Evolutionary conservation across 2,888 invertebrate genomes (phyloP).

Genomic region (Matsumyia berberina): DNA sequence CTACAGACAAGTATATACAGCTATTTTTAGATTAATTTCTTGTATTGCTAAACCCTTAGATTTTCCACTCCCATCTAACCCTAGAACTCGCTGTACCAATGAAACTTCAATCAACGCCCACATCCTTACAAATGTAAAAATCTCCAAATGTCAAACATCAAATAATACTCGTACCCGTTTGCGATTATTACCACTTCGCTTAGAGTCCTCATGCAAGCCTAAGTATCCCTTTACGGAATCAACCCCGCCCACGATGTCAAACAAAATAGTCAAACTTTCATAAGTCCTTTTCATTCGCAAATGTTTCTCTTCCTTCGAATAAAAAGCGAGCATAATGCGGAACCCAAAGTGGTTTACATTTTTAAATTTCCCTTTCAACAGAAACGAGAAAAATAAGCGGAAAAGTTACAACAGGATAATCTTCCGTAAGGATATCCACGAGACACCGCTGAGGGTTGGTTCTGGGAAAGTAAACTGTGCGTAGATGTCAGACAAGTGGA

Average conservation of each 20-base stretch:
- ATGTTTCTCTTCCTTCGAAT: conserved; percentile 27
- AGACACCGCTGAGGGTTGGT: conserved; percentile 35
- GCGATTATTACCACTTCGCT: conserved; percentile 14
- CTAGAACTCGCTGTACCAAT: no score
- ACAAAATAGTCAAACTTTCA: conserved; percentile 56
- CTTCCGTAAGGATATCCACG: conserved; percentile 63
- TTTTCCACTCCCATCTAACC: no score
- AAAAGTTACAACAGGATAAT: conserved; percentile 74
- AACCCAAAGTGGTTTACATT: conserved; percentile 74
- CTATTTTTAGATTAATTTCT: no score
- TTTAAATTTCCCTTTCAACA: conserved; percentile 74
- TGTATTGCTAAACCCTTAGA: no score
- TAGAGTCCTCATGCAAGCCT: conserved; percentile 6
- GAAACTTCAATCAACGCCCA: no score
- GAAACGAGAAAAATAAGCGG: conserved; percentile 56
- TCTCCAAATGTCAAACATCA: neutral
- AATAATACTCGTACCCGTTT: conserved; percentile 13
- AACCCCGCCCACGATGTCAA: conserved; percentile 19
- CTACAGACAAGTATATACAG: no score
- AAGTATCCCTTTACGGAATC: conserved; percentile 25
- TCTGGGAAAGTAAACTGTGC: conserved; percentile 65
- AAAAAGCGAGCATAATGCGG: conserved; percentile 50
- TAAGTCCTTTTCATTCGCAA: conserved; percentile 65
- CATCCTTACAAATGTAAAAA: neutral
- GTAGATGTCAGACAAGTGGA: conserved; percentile 70